These are phyloP conservation scores for Danionella dracula DNA, from an alignment of 2,797 vertebrate species.

Conservation along the genomic window DNA sequence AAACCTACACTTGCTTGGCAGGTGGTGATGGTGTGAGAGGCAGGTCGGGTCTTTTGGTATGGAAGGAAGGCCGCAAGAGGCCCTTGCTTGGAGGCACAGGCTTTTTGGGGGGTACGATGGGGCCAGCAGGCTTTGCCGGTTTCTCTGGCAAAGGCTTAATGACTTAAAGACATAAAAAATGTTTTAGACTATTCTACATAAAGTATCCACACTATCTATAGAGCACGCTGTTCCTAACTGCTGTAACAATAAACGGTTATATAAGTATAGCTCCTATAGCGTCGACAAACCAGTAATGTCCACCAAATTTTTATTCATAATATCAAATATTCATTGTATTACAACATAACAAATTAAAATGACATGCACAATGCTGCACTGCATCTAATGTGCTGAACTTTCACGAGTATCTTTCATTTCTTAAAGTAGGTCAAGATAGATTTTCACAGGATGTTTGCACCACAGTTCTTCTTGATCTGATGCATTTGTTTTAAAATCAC, in stretches of 20 bases:
- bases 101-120: constrained; percentile 90
- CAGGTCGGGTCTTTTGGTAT: constrained; percentile 85
- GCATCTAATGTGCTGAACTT: neutral
- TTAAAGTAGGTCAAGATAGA: constrained; percentile 26
- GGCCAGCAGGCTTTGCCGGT: constrained; percentile 81
- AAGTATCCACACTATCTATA: neutral
- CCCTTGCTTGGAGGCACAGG: constrained; percentile 79
- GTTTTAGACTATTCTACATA: neutral
- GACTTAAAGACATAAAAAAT: constrained; percentile 60
- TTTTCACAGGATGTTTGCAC: constrained; percentile 28
- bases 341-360: no score
- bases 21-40: constrained; percentile 70
- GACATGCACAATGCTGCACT: neutral
- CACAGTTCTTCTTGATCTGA: neutral
- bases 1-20: constrained; percentile 53
- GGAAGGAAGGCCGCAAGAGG: constrained; percentile 63
- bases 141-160: constrained; percentile 78
- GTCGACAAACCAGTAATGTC: no score
- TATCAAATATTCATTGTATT: no score
- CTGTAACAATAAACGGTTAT: neutral
- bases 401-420: neutral
- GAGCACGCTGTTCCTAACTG: neutral
- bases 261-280: neutral
- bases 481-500: neutral
- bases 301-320: no score